These are phyloP conservation scores for Aphelenchoides besseyi DNA, from an alignment of 1,140 invertebrate genomes.

Conservation along the genomic window DNA sequence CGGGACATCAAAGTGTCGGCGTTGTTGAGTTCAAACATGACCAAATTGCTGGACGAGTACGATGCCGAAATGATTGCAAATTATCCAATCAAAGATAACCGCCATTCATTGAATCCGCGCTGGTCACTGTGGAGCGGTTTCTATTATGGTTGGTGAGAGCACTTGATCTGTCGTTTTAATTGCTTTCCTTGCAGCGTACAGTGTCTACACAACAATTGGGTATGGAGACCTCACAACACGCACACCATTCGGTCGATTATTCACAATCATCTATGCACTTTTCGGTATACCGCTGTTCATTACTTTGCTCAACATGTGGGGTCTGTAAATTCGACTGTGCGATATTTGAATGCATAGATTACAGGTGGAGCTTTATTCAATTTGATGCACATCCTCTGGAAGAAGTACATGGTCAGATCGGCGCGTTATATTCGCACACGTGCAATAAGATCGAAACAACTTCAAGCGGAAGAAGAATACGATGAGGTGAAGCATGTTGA, in stretches of 20 bases:
- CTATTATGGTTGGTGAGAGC: conserved; percentile 54
- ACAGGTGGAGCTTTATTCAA: conserved; percentile 70
- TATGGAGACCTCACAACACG: conserved; percentile 92
- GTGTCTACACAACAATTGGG: conserved; percentile 56
- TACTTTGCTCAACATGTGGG: conserved; percentile 86
- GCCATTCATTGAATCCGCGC: not conserved
- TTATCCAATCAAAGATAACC: not conserved
- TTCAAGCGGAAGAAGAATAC: not conserved
- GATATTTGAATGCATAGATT: no score
- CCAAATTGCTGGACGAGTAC: conserved; percentile 30
- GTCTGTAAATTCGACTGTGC: no score
- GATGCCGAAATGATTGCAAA: conserved; percentile 32
- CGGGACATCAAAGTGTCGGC: conserved; percentile 30
- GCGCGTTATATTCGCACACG: not conserved
- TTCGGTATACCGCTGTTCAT: conserved; percentile 90
- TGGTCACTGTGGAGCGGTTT: conserved; percentile 46
- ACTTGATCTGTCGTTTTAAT: no score
- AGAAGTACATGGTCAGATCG: conserved; percentile 5
- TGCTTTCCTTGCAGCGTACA: no score
- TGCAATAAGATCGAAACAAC: not conserved
- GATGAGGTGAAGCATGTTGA: no score
- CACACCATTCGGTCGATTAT: conserved; percentile 83
- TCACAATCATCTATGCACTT: conserved; percentile 91
- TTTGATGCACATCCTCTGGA: conserved; percentile 71
- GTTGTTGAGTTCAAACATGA: conserved; percentile 25